Base-by-base conservation (phyloP, 2,797 vertebrate species). In the Brachyalestes nurse region DNA sequence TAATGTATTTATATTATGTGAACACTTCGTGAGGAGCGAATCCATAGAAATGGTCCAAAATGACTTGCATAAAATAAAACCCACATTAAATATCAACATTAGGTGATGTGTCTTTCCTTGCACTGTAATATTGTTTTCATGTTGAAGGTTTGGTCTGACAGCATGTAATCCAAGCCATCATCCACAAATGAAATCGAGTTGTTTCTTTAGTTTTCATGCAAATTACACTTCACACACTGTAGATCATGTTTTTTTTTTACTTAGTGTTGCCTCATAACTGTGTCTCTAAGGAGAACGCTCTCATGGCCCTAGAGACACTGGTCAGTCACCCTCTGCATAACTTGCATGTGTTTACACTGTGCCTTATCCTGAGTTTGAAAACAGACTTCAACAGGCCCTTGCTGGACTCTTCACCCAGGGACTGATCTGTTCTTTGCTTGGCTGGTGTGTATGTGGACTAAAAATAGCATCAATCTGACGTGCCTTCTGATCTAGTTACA, bases 401-500 rank as follows among this genome's bases (percentile, higher is more conserved):
- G 49, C 70, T 6, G 19, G 72, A 83, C 61, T 79, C 74, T 57
- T 77, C 65, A 80, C 49, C 79, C 77, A 64, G 45, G 14, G 58
- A 75, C 72, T 74, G 79, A 71, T 82, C 67, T 64, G 70, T 74
- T 42, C 73, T 25, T 74, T 75, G 69, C 53, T 61, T 62, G 45
- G 70, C 82, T 45, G 69, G 38, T 72, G 42, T 70, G 70, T 45
- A 78, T 60, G 51, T 55, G 51, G 49, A 23, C 72, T 82, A 83
- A 86, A 86, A 87, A 87, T 90, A 90, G 76, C 40, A 25, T n/a
- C 40, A 38, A 34, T 61, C 62, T 82, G 47, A 61, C 57, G 21
- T 77, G 70, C 58, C 82, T 53, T 75, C 67, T 74, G 66, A 85
- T 88, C 72, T 77, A 82, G 79, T 88, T 84, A 83, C 83, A 88